phyloP scores from a whole-genome alignment of 64 coral and sea anemone species.

The Montipora cactus region DNA sequence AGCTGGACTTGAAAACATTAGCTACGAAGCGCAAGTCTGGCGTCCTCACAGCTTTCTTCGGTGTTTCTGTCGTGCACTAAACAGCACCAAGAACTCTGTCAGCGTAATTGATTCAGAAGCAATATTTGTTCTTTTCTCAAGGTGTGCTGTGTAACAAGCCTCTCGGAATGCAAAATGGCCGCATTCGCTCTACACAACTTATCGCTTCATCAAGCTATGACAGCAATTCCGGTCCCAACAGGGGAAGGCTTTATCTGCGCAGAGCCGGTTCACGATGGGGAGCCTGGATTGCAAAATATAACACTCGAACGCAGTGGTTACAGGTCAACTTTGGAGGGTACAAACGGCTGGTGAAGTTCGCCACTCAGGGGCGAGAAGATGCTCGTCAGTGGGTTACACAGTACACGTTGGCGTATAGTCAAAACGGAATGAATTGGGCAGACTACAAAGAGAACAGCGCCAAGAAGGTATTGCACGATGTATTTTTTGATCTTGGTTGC shows the following conservation, averaged over 20 bases:
- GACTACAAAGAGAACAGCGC: slow-evolving; percentile 57
- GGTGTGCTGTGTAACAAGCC: slow-evolving; percentile 78
- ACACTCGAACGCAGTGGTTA: slow-evolving; percentile 60
- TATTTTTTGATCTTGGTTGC: not conserved
- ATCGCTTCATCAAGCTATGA: slow-evolving; percentile 73
- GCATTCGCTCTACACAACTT: slow-evolving; percentile 42
- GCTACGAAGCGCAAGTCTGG: too few relatives aligned
- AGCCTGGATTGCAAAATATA: slow-evolving; percentile 74
- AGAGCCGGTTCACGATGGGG: slow-evolving; percentile 2
- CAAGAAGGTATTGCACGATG: slow-evolving; percentile 3
- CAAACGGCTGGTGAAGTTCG: slow-evolving; percentile 46
- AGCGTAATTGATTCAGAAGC: not conserved
- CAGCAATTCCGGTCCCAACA: slow-evolving; percentile 45
- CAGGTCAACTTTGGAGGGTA: slow-evolving; percentile 54
- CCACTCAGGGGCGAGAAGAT: slow-evolving; percentile 70
- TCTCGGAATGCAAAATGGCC: slow-evolving; percentile 84
- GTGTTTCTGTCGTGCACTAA: too few relatives aligned
- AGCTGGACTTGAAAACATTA: too few relatives aligned
- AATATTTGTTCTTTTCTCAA: slow-evolving; percentile 4
- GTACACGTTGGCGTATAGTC: slow-evolving; percentile 44
- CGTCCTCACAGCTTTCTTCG: too few relatives aligned
- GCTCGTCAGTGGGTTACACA: slow-evolving; percentile 66
- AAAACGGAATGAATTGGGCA: slow-evolving; percentile 57
- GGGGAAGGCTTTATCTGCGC: slow-evolving; percentile 37
- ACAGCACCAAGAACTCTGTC: not conserved